A percentile compares a stretch with the other conserved stretches of the same genome.
Evolutionary conservation across 53 echinoderm and acorn worm species (phyloP).

Genomic region (Apostichopus leukothele): DNA sequence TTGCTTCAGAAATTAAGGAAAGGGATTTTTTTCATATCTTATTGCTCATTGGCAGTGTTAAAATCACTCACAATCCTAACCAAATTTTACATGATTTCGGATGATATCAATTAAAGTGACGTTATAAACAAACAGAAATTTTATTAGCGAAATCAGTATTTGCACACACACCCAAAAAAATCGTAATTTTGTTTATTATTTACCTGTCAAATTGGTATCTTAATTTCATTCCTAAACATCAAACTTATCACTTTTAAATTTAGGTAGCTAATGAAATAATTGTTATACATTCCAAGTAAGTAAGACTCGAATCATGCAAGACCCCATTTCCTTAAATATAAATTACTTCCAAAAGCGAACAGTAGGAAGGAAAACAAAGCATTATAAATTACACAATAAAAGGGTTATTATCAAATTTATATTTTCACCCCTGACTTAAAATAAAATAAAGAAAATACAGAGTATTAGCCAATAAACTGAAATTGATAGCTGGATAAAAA

Average conservation of each 20-base stretch:
- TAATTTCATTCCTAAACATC: not conserved
- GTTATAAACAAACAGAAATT: no score
- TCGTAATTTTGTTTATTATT: not conserved
- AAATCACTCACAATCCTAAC: no score
- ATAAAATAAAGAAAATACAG: not conserved
- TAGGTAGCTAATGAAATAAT: not conserved
- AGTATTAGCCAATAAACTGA: not conserved
- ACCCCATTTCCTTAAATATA: not conserved
- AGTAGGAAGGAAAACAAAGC: not conserved
- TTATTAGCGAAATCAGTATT: no score
- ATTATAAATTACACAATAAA: not conserved
- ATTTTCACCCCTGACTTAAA: not conserved
- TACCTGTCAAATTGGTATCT: not conserved
- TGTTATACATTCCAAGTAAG: not conserved
- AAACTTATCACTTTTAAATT: not conserved
- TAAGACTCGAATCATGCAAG: not conserved
- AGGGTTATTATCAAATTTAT: not conserved
- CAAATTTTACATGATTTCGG: no score
- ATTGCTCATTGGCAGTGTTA: no score
- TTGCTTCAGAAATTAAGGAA: no score
- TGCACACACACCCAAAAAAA: no score
- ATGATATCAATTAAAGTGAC: no score
- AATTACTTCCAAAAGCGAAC: no score
- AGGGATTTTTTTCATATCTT: no score
- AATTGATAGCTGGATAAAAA: not conserved